phyloP scores from a whole-genome alignment of 2,797 vertebrate species.

The Rhinogobio ventralis region DNA sequence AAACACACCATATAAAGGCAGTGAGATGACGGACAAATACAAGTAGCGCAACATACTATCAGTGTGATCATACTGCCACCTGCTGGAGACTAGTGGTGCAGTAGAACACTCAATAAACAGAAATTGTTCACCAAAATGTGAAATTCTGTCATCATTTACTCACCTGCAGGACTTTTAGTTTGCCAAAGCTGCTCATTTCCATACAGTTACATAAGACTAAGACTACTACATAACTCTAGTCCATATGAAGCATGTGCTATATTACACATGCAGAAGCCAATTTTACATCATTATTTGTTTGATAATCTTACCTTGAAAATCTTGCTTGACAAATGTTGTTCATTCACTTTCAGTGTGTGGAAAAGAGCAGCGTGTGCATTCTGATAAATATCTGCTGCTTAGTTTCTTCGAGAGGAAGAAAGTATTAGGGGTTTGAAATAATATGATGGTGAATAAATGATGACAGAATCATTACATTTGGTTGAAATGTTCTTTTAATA shows the following conservation, averaged over 20 bases:
- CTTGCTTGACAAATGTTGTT: background rate
- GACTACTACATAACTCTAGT: too few relatives aligned
- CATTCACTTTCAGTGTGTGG: background rate
- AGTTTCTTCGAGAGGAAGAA: background rate
- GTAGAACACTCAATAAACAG: background rate
- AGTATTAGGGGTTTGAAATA: background rate
- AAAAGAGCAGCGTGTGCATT: background rate
- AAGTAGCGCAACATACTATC: background rate
- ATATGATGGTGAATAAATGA: background rate
- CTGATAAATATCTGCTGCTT: background rate
- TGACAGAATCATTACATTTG: background rate
- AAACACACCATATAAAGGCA: background rate
- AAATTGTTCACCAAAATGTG: background rate
- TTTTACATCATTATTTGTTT: background rate
- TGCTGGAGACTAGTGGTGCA: background rate
- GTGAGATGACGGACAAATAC: background rate
- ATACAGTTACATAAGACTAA: too few relatives aligned
- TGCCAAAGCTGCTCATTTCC: too few relatives aligned
- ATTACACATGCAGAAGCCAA: background rate
- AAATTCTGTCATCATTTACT: background rate
- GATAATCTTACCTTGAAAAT: too few relatives aligned
- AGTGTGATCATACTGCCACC: constrained; percentile 13
- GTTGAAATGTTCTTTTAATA: background rate
- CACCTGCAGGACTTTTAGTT: background rate
- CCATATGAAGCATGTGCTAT: background rate